These are phyloP conservation scores for Anisognathus igniventris DNA, from an alignment of 2,797 vertebrate species.

Conservation along the genomic window DNA sequence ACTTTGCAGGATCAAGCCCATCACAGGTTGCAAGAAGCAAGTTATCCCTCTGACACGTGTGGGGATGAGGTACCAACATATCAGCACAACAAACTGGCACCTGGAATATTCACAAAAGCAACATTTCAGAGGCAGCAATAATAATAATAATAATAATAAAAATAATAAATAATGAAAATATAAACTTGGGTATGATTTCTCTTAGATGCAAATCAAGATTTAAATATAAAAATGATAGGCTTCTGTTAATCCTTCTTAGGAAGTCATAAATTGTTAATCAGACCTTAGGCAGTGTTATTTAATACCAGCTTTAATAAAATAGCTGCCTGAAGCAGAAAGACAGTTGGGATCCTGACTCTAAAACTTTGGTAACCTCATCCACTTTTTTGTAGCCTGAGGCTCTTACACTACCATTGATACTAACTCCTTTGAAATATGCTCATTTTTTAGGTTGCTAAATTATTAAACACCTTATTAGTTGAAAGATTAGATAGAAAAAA, in stretches of 20 bases:
- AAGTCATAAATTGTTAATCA: slow-evolving; percentile 78
- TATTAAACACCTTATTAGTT: slow-evolving; percentile 75
- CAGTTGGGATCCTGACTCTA: slow-evolving; percentile 67
- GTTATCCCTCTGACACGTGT: neutral
- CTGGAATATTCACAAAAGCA: neutral
- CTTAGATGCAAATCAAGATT: slow-evolving; percentile 73
- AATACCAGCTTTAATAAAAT: slow-evolving; percentile 80
- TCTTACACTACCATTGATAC: slow-evolving; percentile 55
- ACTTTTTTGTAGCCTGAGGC: slow-evolving; percentile 56
- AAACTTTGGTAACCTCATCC: slow-evolving; percentile 69
- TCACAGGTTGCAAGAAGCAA: neutral
- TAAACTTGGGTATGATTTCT: slow-evolving; percentile 7
- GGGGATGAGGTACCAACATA: neutral
- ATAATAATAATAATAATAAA: neutral
- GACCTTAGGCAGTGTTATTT: slow-evolving; percentile 73
- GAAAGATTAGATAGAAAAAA: slow-evolving; percentile 65
- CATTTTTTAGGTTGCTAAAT: slow-evolving; percentile 70
- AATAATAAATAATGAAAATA: slow-evolving; percentile 22
- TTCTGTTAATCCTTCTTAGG: slow-evolving; percentile 73
- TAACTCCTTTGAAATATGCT: slow-evolving; percentile 72
- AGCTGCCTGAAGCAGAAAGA: slow-evolving; percentile 71
- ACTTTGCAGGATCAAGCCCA: neutral
- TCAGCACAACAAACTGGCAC: neutral
- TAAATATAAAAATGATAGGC: slow-evolving; percentile 76
- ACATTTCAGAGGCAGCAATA: neutral